Percentiles rank a stretch among this genome's conserved stretches.
These are phyloP conservation scores for Byasa hedistus DNA, from an alignment of 2,888 invertebrate genomes.

Conservation along the genomic window DNA sequence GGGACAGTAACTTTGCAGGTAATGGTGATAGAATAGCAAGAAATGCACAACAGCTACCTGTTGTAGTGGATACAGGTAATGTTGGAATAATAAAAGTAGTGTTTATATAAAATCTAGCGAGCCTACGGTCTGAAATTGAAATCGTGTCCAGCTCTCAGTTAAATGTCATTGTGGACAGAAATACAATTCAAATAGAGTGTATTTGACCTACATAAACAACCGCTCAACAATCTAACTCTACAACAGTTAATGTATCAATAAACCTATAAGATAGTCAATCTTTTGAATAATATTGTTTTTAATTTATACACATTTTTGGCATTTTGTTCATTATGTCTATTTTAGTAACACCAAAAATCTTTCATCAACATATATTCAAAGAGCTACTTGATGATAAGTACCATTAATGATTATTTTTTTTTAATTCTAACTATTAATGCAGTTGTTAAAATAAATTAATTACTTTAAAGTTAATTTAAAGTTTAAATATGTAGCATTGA, in stretches of 20 bases:
- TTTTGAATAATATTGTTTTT: not conserved
- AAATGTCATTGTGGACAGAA: constrained; percentile 25
- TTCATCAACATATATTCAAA: too few species aligned
- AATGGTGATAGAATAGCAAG: too few species aligned
- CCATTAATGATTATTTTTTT: too few species aligned
- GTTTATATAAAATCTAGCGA: not conserved
- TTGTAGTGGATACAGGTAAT: not conserved
- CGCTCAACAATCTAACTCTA: constrained; percentile 7
- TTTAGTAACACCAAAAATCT: too few species aligned
- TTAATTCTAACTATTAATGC: too few species aligned
- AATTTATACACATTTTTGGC: too few species aligned
- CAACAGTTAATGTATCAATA: constrained; percentile 1
- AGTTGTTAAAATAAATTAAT: too few species aligned
- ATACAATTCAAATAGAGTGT: constrained; percentile 15
- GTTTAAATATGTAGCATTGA: not conserved
- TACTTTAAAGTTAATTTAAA: not conserved
- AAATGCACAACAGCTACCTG: not conserved
- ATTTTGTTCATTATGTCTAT: too few species aligned
- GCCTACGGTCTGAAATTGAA: constrained; percentile 1
- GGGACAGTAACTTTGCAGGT: too few species aligned
- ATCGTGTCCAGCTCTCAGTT: constrained; percentile 8
- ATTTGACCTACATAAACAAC: constrained; percentile 16
- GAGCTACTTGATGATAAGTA: too few species aligned
- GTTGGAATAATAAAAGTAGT: not conserved
- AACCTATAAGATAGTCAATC: not conserved